These are phyloP conservation scores for Drosophila varians DNA, from an alignment of 1,140 invertebrate genomes.

Conservation along the genomic window DNA sequence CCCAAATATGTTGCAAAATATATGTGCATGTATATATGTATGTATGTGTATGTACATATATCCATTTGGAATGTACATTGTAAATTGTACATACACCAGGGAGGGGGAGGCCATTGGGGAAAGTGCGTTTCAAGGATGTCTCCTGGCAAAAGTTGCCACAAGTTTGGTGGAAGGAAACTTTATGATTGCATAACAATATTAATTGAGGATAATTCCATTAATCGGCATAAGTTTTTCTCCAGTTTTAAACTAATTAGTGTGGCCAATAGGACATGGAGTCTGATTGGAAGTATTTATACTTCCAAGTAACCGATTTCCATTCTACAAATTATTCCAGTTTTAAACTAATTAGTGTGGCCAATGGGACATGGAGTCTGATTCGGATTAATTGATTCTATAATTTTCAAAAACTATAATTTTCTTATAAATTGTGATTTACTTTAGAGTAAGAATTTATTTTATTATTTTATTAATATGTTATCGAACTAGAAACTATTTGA, in stretches of 20 bases:
- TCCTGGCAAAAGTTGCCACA: neutral
- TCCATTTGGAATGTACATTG: neutral
- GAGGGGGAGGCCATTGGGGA: too few relatives aligned
- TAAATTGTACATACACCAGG: neutral
- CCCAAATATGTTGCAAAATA: neutral
- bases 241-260: neutral
- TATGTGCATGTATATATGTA: neutral
- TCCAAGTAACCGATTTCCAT: neutral
- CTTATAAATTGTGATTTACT: too few relatives aligned
- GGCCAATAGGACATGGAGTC: too few relatives aligned
- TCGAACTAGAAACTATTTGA: too few relatives aligned
- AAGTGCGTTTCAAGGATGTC: conserved; percentile 9
- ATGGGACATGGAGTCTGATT: too few relatives aligned
- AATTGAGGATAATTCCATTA: neutral
- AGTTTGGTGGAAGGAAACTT: neutral
- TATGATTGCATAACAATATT: neutral
- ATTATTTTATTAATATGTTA: too few relatives aligned
- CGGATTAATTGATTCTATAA: too few relatives aligned
- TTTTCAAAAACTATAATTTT: too few relatives aligned
- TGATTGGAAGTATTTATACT: conserved; percentile 5
- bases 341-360: neutral
- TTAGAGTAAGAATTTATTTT: too few relatives aligned
- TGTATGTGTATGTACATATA: too few relatives aligned
- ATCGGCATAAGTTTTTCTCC: neutral
- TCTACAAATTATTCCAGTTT: neutral